These are phyloP conservation scores for Stercorarius parasiticus DNA, from an alignment of 2,113 vertebrate genomes.

Conservation along the genomic window DNA sequence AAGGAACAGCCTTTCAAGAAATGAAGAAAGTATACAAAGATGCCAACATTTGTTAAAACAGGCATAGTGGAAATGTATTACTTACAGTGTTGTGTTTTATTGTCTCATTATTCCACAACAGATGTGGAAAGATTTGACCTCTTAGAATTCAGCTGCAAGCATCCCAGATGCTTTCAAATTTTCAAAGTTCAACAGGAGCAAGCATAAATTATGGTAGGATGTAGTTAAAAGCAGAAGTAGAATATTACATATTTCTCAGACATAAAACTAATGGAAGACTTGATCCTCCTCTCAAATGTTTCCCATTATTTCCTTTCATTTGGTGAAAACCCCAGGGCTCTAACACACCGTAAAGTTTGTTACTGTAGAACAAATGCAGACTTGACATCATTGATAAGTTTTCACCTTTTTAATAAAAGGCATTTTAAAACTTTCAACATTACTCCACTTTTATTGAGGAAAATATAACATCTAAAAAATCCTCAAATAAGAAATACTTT, in stretches of 20 bases:
- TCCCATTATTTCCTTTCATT: not conserved
- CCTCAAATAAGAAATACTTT: constrained; percentile 37
- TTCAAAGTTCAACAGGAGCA: not conserved
- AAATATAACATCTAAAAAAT: constrained; percentile 55
- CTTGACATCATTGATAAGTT: not conserved
- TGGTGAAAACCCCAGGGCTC: not conserved
- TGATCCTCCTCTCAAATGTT: not conserved
- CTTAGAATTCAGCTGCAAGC: not conserved
- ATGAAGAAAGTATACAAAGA: not conserved
- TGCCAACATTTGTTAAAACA: not conserved
- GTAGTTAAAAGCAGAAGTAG: not conserved
- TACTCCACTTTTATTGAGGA: constrained; percentile 11
- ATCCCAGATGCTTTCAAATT: not conserved
- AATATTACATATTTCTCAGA: not conserved
- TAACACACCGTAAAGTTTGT: not conserved
- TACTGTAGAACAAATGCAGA: not conserved
- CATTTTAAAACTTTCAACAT: not conserved
- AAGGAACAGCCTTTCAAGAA: not conserved
- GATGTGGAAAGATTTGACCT: not conserved
- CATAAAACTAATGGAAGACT: not conserved
- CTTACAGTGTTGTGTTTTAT: not conserved
- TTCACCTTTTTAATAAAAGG: constrained; percentile 28
- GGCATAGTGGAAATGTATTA: not conserved
- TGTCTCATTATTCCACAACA: not conserved
- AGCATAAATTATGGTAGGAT: not conserved